Percentiles rank a stretch among this genome's conserved stretches.
Conservation (phyloP, 1,140 invertebrate genomes). For the Brachionus rubens region DNA sequence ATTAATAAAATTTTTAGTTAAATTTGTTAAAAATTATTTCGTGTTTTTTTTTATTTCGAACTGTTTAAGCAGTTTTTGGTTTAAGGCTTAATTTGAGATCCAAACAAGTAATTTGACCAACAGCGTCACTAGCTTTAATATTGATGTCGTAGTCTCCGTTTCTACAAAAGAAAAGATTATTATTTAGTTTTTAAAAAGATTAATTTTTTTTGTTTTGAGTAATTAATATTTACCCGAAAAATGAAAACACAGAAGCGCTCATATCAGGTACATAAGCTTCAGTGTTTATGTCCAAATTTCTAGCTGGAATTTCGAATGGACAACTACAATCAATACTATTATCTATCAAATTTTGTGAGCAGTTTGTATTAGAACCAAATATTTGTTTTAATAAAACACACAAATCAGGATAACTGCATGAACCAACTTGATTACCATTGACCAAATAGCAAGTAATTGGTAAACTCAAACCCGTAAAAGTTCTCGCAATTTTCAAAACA, state of each 20-base stretch:
- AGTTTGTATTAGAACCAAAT: not conserved
- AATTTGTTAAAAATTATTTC: no score
- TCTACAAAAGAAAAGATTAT: not conserved
- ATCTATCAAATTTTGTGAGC: conserved; percentile 14
- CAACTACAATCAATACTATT: conserved; percentile 41
- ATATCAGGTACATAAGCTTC: conserved; percentile 34
- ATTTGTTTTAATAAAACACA: conserved; percentile 11
- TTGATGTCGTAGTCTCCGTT: conserved; percentile 18
- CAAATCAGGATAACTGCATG: conserved; percentile 35
- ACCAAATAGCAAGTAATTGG: conserved; percentile 45
- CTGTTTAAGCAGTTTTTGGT: no score
- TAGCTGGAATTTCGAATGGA: conserved; percentile 25
- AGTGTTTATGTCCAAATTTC: not conserved
- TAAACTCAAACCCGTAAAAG: conserved; percentile 1
- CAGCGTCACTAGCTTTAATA: conserved; percentile 1
- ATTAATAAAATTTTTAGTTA: no score
- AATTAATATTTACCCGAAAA: no score
- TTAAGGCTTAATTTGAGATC: conserved; percentile 11
- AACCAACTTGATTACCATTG: conserved; percentile 27
- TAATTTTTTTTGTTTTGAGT: no score
- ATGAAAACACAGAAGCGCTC: not conserved
- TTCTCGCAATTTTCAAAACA: conserved; percentile 1
- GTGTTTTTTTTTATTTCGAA: no score
- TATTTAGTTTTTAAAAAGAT: no score
- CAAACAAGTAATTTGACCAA: not conserved